Evolutionary conservation across 2,113 vertebrate species (phyloP).

Genomic region (Progne subis): DNA sequence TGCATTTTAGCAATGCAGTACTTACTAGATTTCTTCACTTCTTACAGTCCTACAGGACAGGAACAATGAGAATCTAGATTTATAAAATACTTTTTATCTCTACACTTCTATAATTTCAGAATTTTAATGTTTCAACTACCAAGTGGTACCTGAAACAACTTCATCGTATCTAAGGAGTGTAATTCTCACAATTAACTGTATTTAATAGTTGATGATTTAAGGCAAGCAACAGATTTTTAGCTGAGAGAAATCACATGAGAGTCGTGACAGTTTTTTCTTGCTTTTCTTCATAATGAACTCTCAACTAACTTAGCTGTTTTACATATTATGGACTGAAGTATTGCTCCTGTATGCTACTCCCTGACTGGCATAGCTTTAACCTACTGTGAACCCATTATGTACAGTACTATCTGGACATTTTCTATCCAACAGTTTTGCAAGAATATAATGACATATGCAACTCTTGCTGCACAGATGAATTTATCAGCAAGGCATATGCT

Average conservation of each 20-base stretch:
- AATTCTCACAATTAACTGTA: not conserved
- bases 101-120: not conserved
- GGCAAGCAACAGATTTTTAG: not conserved
- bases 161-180: not conserved
- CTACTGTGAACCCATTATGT: not conserved
- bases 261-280: not conserved
- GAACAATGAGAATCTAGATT: not conserved
- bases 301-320: not conserved
- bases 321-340: not conserved
- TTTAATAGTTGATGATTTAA: not conserved
- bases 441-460: not conserved
- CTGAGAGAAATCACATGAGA: not conserved
- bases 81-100: not conserved
- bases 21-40: not conserved
- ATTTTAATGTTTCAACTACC: not conserved
- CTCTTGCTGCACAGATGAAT: not conserved
- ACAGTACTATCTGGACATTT: not conserved
- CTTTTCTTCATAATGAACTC: not conserved
- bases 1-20: not conserved
- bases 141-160: not conserved
- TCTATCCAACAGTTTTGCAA: not conserved
- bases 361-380: not conserved
- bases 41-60: not conserved
- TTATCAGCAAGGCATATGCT: not conserved
- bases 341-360: not conserved